Evolutionary conservation across 2,113 vertebrate species (phyloP), one percentile per base, ranked within the genome.

Genomic region (Actenoides lindsayi): DNA sequence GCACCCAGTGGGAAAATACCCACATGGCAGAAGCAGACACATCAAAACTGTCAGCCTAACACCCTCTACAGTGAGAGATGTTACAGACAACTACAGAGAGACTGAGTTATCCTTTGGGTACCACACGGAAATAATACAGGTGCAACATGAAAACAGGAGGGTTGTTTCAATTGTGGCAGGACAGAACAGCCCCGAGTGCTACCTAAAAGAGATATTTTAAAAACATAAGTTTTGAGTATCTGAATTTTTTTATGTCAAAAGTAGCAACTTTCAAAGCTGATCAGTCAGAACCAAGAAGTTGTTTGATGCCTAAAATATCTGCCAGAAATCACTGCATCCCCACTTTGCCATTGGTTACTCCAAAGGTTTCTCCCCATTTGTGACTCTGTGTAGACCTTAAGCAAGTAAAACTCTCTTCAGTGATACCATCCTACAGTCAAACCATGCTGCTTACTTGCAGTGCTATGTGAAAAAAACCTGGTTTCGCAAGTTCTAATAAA

Each of bases 51-150:
- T 42, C 83, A 73, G 15, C 24, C 30, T 28, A 24, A 31, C 5
- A 12, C 33, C 8, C n/a, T 9, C 0, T 7, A 13, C 11, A 56
- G 27, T 0, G 0, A 41, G 18, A 37, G 54, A 37, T 24, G 15
- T 18, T 70, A 33, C 25, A 50, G 42, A n/a, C 4, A 37, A 16
- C 0, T 1, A 21, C 62, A 53, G 44, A 9, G 41, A 27, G 11
- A 31, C 31, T 3, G 33, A 81, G 10, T 14, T 63, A 20, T 28
- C 51, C 77, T 60, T 23, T 60, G 53, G 24, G 35, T 42, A 33
- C 60, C 28, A 15, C 39, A 31, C 5, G 14, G 65, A 69, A 73
- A 64, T 20, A 16, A 56, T 56, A 56, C 53, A 65, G 68, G 6
- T 6, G 31, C 44, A 28, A 25, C 9, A 9, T 10, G 23, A 8